Evolutionary conservation across 1,140 invertebrate genomes (phyloP).

Genomic region (Telenomus remus): DNA sequence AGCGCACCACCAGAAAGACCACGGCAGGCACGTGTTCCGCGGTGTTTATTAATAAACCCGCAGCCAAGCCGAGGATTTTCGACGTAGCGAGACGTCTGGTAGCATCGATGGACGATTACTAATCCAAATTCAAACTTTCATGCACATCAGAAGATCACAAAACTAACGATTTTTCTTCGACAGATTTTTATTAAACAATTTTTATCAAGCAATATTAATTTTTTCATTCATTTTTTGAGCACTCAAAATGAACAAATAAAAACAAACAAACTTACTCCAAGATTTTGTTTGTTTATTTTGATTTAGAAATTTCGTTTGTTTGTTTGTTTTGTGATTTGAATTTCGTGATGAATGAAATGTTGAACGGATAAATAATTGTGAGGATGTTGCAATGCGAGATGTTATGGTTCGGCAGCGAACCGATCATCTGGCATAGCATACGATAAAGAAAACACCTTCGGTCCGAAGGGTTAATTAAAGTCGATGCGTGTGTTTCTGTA

Average conservation of each 20-base stretch:
- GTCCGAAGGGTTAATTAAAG: conserved; percentile 35
- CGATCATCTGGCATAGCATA: conserved; percentile 30
- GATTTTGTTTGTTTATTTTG: too few relatives aligned
- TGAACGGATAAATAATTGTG: conserved; percentile 18
- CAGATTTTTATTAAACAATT: too few relatives aligned
- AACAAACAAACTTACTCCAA: too few relatives aligned
- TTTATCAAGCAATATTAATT: too few relatives aligned
- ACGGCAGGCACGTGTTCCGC: conserved; percentile 68
- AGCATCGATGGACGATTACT: conserved; percentile 43
- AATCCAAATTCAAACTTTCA: conserved; percentile 22
- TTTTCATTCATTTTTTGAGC: too few relatives aligned
- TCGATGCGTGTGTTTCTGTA: conserved; percentile 13
- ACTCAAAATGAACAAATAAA: too few relatives aligned
- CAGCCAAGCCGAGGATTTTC: conserved; percentile 66
- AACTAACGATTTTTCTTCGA: too few relatives aligned
- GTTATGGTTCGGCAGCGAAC: not conserved
- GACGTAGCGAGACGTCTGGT: conserved; percentile 62
- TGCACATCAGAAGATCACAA: not conserved
- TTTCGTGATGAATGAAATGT: not conserved
- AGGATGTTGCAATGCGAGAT: conserved; percentile 11
- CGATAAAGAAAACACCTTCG: conserved; percentile 45
- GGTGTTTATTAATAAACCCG: conserved; percentile 73
- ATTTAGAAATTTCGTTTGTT: not conserved
- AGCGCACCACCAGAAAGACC: conserved; percentile 61
- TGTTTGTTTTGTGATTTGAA: not conserved